phyloP scores from a whole-genome alignment of 1,140 invertebrate genomes.

The Diploscapter pachys region DNA sequence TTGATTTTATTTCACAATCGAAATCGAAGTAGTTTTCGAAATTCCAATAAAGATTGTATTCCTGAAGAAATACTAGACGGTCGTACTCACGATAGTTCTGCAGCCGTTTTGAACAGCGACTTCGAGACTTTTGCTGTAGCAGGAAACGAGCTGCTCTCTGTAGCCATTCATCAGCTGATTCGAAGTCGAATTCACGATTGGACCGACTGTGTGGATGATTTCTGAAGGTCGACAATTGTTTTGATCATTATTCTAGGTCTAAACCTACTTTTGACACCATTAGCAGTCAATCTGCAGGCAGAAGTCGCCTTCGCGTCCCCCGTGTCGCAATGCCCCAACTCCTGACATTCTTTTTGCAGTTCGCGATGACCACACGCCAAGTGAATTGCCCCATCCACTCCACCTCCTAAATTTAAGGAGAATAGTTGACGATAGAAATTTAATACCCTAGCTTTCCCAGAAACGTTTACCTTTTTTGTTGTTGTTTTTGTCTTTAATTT shows the following conservation, averaged over 20 bases:
- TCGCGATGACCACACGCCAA: conserved; percentile 17
- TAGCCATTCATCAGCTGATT: conserved; percentile 7
- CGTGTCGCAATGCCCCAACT: conserved; percentile 20
- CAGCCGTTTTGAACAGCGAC: conserved; percentile 10
- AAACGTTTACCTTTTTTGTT: no score
- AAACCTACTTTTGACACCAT: conserved; percentile 30
- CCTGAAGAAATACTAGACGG: no score
- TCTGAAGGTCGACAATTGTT: conserved; percentile 24
- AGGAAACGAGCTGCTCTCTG: conserved; percentile 7
- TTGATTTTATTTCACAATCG: conserved; percentile 7
- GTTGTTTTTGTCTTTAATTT: no score
- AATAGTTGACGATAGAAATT: no score
- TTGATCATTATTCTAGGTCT: not conserved
- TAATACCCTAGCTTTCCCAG: no score
- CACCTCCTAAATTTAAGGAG: conserved; percentile 28
- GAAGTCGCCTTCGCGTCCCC: conserved; percentile 26
- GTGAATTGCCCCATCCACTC: conserved; percentile 37
- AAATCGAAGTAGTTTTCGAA: conserved; percentile 1
- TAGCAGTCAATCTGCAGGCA: conserved; percentile 9
- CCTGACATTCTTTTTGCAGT: conserved; percentile 21
- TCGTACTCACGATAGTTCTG: conserved; percentile 7
- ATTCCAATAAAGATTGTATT: no score
- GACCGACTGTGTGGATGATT: conserved; percentile 33
- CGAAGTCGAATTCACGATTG: not conserved
- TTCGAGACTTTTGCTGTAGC: conserved; percentile 20